These are phyloP conservation scores for Agrilus mali DNA, from an alignment of 2,888 invertebrate genomes.

Conservation along the genomic window DNA sequence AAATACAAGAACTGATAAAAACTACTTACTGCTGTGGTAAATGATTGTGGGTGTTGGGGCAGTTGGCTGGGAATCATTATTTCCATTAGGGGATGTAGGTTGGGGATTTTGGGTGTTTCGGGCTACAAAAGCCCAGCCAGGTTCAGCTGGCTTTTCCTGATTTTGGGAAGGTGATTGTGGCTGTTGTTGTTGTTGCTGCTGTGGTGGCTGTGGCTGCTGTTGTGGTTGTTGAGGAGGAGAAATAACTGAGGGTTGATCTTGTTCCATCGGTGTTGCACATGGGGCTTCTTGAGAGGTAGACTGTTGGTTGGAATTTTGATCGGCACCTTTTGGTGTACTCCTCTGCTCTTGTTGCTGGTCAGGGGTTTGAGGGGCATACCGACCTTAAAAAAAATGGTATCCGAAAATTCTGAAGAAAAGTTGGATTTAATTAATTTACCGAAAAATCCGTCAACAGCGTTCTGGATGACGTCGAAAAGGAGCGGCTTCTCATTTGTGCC, in stretches of 20 bases:
- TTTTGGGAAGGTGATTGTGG: background rate
- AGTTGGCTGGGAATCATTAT: conserved; percentile 2
- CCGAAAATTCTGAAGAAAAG: background rate
- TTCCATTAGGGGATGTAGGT: background rate
- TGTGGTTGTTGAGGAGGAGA: background rate
- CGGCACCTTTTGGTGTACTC: conserved; percentile 20
- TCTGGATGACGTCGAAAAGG: conserved; percentile 11
- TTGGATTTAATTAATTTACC: conserved; percentile 5
- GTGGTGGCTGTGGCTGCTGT: background rate
- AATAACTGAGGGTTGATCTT: conserved; percentile 1
- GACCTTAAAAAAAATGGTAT: background rate
- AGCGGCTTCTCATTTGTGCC: background rate
- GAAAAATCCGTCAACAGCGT: conserved; percentile 11
- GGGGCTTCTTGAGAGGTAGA: conserved; percentile 13
- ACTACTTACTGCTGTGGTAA: background rate
- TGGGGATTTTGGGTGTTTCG: background rate
- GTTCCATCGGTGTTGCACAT: conserved; percentile 2
- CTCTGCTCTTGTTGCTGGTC: conserved; percentile 36
- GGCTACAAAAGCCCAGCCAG: conserved; percentile 8
- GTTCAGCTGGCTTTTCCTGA: background rate
- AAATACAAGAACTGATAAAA: too few species aligned
- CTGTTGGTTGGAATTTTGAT: conserved; percentile 2
- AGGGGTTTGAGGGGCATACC: background rate
- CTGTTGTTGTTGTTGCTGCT: background rate
- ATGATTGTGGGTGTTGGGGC: conserved; percentile 1